Evolutionary conservation across 1,140 invertebrate species (phyloP).

Genomic region (Zaprionus tsacasi): DNA sequence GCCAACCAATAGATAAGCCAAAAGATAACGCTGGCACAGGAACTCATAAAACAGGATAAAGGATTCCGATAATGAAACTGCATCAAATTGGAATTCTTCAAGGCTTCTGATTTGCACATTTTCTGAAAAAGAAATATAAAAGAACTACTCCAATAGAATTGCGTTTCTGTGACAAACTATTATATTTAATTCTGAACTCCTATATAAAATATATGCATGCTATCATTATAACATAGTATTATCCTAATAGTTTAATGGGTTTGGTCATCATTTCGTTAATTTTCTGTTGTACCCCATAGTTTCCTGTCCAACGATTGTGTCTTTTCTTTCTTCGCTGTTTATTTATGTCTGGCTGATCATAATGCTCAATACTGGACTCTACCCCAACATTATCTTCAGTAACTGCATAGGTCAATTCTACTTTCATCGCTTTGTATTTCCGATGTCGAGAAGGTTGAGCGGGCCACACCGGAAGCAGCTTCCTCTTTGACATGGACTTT

Average conservation of each 20-base stretch:
- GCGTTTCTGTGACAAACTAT: neutral
- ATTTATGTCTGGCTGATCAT: neutral
- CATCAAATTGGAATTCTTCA: neutral
- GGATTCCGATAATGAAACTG: constrained; percentile 36
- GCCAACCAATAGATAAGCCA: constrained; percentile 51
- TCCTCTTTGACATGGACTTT: neutral
- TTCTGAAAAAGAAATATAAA: constrained; percentile 12
- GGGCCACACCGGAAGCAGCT: constrained; percentile 29
- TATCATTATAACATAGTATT: neutral
- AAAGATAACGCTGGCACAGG: constrained; percentile 31
- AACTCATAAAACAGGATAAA: constrained; percentile 22
- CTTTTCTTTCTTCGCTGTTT: neutral
- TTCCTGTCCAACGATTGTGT: constrained; percentile 9
- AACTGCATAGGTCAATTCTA: neutral
- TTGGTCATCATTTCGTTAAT: constrained; percentile 55
- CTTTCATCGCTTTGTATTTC: constrained; percentile 15
- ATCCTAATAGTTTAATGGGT: constrained; percentile 38
- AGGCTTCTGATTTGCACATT: constrained; percentile 2
- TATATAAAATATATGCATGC: constrained; percentile 7
- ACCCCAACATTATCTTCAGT: neutral
- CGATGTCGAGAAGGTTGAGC: constrained; percentile 24
- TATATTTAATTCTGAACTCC: neutral
- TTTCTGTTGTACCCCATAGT: constrained; percentile 26
- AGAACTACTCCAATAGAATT: constrained; percentile 5
- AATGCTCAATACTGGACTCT: neutral